These are phyloP conservation scores for Falcunculus frontatus DNA, from an alignment of 2,113 vertebrate species.

Conservation along the genomic window DNA sequence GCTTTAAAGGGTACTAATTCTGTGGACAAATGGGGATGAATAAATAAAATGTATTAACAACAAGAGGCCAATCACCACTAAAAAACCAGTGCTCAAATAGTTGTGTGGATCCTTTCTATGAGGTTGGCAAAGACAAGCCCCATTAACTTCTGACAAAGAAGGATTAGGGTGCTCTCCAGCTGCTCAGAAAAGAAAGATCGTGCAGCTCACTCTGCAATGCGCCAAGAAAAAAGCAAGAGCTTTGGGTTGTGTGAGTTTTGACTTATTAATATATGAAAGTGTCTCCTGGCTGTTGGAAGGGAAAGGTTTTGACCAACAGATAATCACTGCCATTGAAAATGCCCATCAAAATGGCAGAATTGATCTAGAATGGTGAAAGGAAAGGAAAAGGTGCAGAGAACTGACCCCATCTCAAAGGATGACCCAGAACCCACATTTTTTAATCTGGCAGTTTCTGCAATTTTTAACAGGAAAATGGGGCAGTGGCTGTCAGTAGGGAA, in stretches of 20 bases:
- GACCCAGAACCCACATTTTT: neutral
- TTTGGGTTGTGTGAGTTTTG: neutral
- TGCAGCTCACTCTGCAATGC: neutral
- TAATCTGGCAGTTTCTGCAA: neutral
- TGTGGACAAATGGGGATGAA: neutral
- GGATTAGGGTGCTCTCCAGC: neutral
- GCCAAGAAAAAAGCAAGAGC: neutral
- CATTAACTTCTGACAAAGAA: neutral
- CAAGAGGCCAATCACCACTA: neutral
- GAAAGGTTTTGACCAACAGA: neutral
- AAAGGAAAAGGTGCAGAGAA: neutral
- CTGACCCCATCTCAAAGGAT: neutral
- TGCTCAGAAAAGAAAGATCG: neutral
- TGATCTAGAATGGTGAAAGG: neutral
- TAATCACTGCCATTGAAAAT: neutral
- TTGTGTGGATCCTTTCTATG: neutral
- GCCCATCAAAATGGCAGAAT: neutral
- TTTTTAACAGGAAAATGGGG: neutral
- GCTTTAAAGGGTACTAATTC: neutral
- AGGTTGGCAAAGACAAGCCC: neutral
- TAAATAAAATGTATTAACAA: neutral
- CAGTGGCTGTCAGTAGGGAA: neutral
- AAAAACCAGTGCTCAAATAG: neutral
- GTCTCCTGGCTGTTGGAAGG: neutral
- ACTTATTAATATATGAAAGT: neutral